Percentiles rank a stretch among this genome's conserved stretches.
These are phyloP conservation scores for Delphinapterus leucas DNA, from an alignment of 2,113 vertebrate species.

Conservation along the genomic window DNA sequence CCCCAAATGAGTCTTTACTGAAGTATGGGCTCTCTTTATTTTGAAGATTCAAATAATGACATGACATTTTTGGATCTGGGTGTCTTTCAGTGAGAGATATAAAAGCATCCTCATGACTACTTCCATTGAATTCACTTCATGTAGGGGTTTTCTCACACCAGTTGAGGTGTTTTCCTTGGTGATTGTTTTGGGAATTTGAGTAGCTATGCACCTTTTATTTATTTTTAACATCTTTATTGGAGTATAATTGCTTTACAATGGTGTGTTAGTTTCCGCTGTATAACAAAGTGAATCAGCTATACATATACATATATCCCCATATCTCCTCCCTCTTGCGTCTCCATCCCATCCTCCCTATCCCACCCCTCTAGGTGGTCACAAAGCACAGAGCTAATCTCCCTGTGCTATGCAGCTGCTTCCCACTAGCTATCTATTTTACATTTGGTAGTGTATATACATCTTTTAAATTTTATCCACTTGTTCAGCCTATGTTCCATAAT, in stretches of 20 bases:
- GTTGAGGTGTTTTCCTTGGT: background rate
- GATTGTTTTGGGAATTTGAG: background rate
- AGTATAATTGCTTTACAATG: no score
- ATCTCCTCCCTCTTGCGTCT: no score
- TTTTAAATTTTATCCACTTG: background rate
- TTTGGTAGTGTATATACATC: background rate
- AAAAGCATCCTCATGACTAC: background rate
- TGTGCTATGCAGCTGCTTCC: no score
- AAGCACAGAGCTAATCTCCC: no score
- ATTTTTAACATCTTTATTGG: no score
- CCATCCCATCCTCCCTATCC: no score
- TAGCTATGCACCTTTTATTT: background rate
- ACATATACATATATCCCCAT: no score
- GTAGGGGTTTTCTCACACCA: background rate
- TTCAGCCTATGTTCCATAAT: background rate
- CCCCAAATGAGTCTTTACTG: background rate
- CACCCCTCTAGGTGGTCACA: no score
- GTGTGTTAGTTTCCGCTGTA: no score
- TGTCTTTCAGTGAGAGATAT: background rate
- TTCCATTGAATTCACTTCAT: background rate
- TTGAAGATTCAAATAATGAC: background rate
- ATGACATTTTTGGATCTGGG: background rate
- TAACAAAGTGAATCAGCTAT: no score
- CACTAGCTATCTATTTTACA: no score
- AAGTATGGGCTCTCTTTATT: background rate